Evolutionary conservation across 1,140 invertebrate species (phyloP), one percentile per base, ranked within the genome.

Genomic region (Riptortus pedestris): DNA sequence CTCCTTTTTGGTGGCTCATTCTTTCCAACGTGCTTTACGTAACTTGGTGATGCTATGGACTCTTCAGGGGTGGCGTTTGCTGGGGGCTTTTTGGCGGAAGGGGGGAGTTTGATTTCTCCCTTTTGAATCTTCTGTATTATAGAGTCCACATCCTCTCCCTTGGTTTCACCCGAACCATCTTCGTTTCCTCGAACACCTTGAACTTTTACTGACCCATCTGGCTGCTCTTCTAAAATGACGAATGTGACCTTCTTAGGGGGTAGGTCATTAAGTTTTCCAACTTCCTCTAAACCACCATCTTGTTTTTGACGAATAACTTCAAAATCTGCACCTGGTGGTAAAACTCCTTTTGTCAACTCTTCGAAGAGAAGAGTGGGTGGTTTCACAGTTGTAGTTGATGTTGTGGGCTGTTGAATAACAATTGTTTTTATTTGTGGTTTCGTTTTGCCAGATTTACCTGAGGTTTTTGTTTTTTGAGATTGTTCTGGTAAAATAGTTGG

Each of bases 191-290:
- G 81, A 0, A 89, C 82, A 2, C 86, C 86, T 72, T 88, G 86
- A 1, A 91, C 87, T 74, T 90, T 90, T 57, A 86, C 87, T 47
- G 83, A 86, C 27, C 88, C 88, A 69, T 91, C 88, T 1, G 83
- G 79, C 72, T 90, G 88, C 70, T 91, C 88, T 74, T 91, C 88
- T 16, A 91, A 74, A 31, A 90, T 85, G 2, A 91, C 88, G 69
- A 90, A 91, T 0, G 88, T 90, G 0, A 90, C 86, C 71, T 89
- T 90, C 73, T 89, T 90, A 63, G 85, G 82, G 3, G 83, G 79
- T n/a, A 85, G 68, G 68, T 78, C 80, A 28, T 76, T 76, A 60
- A 82, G 73, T 64, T 81, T 83, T 1, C 79, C 78, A n/a, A 88
- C 77, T 69, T 86, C 80, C 72, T 89, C 86, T 1, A 88, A 72